Percentiles rank a stretch among this genome's conserved stretches.
Conservation (phyloP, 2,888 invertebrate genomes). For the Acheta domesticus region DNA sequence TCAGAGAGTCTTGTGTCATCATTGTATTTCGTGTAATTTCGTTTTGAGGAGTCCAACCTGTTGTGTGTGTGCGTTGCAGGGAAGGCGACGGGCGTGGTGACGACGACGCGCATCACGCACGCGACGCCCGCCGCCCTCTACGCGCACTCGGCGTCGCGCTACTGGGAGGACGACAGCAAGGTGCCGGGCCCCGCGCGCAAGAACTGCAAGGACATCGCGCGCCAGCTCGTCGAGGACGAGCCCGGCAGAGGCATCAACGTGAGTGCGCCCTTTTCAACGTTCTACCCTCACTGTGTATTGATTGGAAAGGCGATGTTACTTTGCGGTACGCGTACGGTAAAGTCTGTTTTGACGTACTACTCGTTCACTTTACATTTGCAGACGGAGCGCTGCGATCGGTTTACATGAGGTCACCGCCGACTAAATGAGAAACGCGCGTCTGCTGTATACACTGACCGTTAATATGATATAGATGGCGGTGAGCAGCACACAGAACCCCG, state of each 20-base stretch:
- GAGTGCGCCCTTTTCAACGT: slow-evolving; percentile 40
- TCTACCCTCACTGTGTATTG: not conserved
- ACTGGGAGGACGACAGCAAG: slow-evolving; percentile 77
- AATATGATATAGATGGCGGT: too few relatives aligned
- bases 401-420: too few relatives aligned
- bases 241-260: slow-evolving; percentile 73
- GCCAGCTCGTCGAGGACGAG: slow-evolving; percentile 73
- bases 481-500: too few relatives aligned
- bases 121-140: slow-evolving; percentile 76
- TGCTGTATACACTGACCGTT: too few relatives aligned
- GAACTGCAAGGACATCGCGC: slow-evolving; percentile 73
- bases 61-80: slow-evolving; percentile 51
- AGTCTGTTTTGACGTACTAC: too few relatives aligned
- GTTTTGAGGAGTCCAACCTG: too few relatives aligned
- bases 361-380: too few relatives aligned
- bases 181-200: slow-evolving; percentile 67
- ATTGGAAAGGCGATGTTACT: not conserved
- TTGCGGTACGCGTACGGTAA: too few relatives aligned
- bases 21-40: too few relatives aligned
- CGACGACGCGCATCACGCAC: slow-evolving; percentile 74
- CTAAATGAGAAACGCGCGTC: too few relatives aligned
- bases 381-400: too few relatives aligned
- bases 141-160: slow-evolving; percentile 69
- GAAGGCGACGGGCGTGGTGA: slow-evolving; percentile 77
- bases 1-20: too few relatives aligned